Evolutionary conservation across 2,797 vertebrate genomes (phyloP).

Genomic region (Myiotriccus ornatus): DNA sequence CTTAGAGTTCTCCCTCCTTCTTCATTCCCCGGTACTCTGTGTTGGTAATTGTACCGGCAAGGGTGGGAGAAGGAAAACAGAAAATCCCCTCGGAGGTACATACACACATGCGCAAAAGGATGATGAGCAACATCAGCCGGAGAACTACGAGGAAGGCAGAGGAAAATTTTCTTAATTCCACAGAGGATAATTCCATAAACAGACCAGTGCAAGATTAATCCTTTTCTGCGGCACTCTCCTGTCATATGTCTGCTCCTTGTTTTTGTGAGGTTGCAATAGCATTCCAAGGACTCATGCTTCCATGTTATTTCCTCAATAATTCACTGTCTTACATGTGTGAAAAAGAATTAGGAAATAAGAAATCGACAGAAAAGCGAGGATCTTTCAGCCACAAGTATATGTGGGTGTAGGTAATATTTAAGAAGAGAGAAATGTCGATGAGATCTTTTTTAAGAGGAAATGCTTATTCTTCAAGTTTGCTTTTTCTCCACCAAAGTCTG

Average conservation of each 20-base stretch:
- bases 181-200: neutral
- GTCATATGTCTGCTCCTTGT: neutral
- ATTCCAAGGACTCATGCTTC: neutral
- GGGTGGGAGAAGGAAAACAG: slow-evolving; percentile 13
- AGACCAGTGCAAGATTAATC: neutral
- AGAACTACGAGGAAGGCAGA: neutral
- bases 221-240: neutral
- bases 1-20: slow-evolving; percentile 22
- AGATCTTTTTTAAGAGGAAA: neutral
- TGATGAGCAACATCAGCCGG: neutral
- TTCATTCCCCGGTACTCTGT: slow-evolving; percentile 11
- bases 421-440: neutral
- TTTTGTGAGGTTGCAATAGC: neutral
- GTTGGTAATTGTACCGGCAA: slow-evolving; percentile 46
- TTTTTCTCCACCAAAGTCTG: neutral
- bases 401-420: neutral
- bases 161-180: neutral
- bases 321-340: neutral
- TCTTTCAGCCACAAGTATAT: fast-evolving
- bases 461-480: neutral
- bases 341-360: neutral
- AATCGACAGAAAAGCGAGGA: neutral
- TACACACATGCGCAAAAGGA: neutral
- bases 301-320: neutral
- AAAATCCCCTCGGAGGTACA: neutral